These are phyloP conservation scores for Stichodactyla mertensii DNA, from an alignment of 64 coral and sea anemone genomes.

Conservation along the genomic window DNA sequence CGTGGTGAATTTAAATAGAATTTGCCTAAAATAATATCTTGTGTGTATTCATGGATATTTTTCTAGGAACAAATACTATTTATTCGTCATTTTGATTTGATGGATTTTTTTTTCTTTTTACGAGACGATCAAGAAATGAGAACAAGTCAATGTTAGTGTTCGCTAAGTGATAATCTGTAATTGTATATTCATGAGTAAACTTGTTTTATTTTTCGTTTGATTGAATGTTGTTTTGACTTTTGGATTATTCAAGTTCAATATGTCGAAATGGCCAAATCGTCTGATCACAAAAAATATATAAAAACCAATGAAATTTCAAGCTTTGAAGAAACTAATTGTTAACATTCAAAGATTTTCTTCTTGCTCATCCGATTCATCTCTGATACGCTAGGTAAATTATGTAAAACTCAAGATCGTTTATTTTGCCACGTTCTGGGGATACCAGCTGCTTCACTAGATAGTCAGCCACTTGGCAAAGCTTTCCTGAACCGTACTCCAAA, in stretches of 20 bases:
- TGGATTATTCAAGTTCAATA: not conserved
- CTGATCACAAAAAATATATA: not conserved
- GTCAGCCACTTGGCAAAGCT: not conserved
- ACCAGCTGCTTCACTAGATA: not conserved
- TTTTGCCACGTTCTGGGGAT: not conserved
- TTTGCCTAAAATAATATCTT: slow-evolving; percentile 10
- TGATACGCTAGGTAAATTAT: slow-evolving; percentile 5
- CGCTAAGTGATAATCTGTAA: not conserved
- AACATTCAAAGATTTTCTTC: not conserved
- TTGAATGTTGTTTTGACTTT: slow-evolving; percentile 2
- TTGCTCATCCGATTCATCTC: not conserved
- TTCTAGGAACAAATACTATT: slow-evolving; percentile 12
- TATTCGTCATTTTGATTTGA: not conserved
- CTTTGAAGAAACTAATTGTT: not conserved
- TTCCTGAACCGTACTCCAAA: not conserved
- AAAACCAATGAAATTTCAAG: not conserved
- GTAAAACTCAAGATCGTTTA: not conserved
- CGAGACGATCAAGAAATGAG: not conserved
- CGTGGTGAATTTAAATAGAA: not conserved
- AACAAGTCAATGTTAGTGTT: not conserved
- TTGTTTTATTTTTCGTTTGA: not conserved
- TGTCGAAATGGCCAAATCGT: not conserved
- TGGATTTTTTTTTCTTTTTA: not conserved
- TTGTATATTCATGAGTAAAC: not conserved
- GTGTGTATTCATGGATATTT: not conserved